Evolutionary conservation across 2,113 vertebrate genomes (phyloP).

Genomic region (Osmerus mordax): DNA sequence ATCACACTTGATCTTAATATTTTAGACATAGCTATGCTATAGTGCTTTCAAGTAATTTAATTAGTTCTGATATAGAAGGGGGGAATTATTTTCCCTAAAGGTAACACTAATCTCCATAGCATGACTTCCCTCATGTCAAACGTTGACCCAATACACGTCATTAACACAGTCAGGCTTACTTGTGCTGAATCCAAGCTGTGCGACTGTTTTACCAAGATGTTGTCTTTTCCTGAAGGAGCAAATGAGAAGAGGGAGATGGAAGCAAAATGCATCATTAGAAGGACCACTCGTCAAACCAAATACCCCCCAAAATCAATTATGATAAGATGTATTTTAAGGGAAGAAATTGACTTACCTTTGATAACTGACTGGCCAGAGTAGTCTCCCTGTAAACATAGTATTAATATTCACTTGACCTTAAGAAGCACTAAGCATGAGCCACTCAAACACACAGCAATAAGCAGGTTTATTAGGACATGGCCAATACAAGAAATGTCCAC

Average conservation of each 20-base stretch:
- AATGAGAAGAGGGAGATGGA: conserved; percentile 23
- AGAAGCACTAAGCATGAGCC: conserved; percentile 4
- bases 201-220: conserved; percentile 79
- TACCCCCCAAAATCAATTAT: no score
- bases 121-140: no score
- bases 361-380: conserved; percentile 76
- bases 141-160: no score
- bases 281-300: neutral
- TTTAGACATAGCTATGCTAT: no score
- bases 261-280: conserved; percentile 6
- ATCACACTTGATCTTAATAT: no score
- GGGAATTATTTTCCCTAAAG: no score
- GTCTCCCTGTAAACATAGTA: conserved; percentile 67
- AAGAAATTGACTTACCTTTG: conserved; percentile 63
- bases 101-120: no score
- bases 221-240: conserved; percentile 84
- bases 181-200: conserved; percentile 78
- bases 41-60: no score
- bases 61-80: no score
- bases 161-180: conserved; percentile 62
- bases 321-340: neutral
- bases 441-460: neutral
- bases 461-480: no score
- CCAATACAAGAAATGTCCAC: no score
- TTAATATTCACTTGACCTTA: neutral